These are phyloP conservation scores for Kryphioiulus occultus DNA, from an alignment of 2,888 invertebrate genomes.

Conservation along the genomic window DNA sequence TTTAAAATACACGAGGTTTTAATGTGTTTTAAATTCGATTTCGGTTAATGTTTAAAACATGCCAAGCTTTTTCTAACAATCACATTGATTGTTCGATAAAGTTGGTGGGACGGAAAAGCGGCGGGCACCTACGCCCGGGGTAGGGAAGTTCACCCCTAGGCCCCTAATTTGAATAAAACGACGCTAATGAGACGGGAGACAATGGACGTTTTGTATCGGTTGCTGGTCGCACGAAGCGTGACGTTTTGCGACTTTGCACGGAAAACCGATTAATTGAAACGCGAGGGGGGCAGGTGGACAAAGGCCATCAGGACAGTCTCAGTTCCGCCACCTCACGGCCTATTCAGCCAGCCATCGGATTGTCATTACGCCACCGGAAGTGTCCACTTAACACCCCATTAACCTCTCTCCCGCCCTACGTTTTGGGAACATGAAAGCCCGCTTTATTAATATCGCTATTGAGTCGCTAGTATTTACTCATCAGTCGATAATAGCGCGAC, in stretches of 20 bases:
- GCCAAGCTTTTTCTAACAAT: too few species aligned
- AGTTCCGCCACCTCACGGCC: background rate
- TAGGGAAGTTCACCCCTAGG: background rate
- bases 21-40: too few species aligned
- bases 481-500: background rate
- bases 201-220: background rate
- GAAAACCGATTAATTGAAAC: background rate
- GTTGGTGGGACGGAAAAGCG: too few species aligned
- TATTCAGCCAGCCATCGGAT: background rate
- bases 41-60: too few species aligned
- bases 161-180: background rate
- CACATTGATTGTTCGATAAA: too few species aligned
- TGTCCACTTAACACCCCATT: background rate
- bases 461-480: background rate
- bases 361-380: constrained; percentile 22
- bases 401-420: background rate
- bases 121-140: background rate
- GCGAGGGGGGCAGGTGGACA: background rate
- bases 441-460: constrained; percentile 3
- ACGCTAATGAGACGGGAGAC: background rate
- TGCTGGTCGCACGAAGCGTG: background rate
- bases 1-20: too few species aligned
- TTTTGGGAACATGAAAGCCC: background rate
- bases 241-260: background rate
- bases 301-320: background rate